Evolutionary conservation across 2,888 invertebrate genomes (phyloP), one percentile per base, ranked within the genome.

Genomic region (Drosophila cracens): DNA sequence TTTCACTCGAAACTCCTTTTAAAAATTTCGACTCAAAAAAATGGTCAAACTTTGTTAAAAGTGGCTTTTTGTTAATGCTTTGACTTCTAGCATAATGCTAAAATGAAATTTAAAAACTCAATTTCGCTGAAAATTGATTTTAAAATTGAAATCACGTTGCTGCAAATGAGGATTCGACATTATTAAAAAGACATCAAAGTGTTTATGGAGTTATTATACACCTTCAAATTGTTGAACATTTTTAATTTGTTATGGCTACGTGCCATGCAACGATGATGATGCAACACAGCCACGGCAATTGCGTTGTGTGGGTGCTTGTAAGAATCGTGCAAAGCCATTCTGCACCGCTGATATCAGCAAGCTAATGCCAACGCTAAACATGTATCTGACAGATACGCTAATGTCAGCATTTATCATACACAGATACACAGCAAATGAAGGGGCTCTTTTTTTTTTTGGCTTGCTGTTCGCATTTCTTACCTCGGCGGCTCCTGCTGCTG

Each of bases 171-270:
- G 0, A 0, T 43, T 46, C 13, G 1, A 16, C 21, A 21, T 21
- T 46, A 13, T 21, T 21, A 46, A 21, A 21, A 13, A 21, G 6
- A 46, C 4, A 46, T 21, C 1, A 46, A 46, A 13, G 2, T 16
- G 13, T 46, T 4, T 21, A 46, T 13, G 21, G 46, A 43, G 21
- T 43, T 6, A 13, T 43, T 43, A 13, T 21, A 40, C 43, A 0
- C 40, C 52, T 60, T 21, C 57, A 21, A 48, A 51, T 40, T 62
- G 53, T 53, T 56, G 29, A 87, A 77, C 68, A 72, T 62, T 73
- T 70, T 58, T 58, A 82, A 84, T 82, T 81, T 71, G 70, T 65
- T 31, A 33, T 33, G 76, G 53, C 71, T 52, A 63, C 74, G 80
- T 67, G 87, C 70, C 72, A 80, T 60, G 87, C 74, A 54, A 73